phyloP scores from a whole-genome alignment of 2,113 vertebrate species.

The Chelonoidis abingdonii region DNA sequence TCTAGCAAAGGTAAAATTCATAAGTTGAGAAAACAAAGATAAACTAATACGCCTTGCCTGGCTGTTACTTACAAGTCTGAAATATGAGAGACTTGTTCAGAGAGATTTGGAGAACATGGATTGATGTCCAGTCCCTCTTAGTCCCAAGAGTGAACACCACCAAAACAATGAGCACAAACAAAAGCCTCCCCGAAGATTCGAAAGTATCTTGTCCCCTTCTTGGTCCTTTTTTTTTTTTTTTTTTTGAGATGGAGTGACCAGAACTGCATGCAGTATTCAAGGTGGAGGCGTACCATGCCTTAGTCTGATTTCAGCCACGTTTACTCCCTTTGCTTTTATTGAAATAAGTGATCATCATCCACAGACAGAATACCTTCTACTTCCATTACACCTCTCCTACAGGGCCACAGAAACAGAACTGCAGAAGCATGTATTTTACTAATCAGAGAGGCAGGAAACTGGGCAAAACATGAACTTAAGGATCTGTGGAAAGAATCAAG shows the following conservation, averaged over 20 bases:
- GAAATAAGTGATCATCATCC: background rate
- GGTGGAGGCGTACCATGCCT: background rate
- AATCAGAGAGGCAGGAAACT: background rate
- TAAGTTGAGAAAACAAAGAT: too few relatives aligned
- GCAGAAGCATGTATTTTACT: background rate
- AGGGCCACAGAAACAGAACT: background rate
- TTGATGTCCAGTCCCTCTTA: too few relatives aligned
- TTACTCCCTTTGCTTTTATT: background rate
- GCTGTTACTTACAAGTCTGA: too few relatives aligned
- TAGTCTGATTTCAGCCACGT: background rate
- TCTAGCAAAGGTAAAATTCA: too few relatives aligned
- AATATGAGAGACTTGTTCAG: too few relatives aligned
- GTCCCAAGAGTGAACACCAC: too few relatives aligned
- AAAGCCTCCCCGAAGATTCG: too few relatives aligned
- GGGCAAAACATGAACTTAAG: background rate
- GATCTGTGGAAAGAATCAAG: background rate
- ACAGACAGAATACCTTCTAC: background rate
- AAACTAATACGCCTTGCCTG: too few relatives aligned
- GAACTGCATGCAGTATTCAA: too few relatives aligned
- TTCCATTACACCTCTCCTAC: background rate
- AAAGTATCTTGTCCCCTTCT: too few relatives aligned
- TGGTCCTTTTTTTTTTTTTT: background rate
- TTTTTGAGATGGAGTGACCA: background rate
- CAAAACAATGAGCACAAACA: too few relatives aligned
- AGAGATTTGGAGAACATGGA: too few relatives aligned